Conservation (phyloP, 2,888 invertebrate species). For the Zaprionus obscuricornis region DNA sequence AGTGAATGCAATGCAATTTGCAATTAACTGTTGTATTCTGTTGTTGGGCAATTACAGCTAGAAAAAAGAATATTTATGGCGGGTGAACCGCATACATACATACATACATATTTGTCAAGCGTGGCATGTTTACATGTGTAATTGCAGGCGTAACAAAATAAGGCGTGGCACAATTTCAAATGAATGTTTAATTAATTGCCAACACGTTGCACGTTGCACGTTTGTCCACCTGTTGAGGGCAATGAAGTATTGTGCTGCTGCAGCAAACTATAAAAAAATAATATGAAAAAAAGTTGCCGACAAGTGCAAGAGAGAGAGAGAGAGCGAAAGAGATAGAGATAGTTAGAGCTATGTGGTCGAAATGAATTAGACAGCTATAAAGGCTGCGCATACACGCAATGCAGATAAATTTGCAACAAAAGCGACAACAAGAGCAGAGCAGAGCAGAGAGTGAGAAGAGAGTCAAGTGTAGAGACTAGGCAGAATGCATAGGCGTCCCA, state of each 20-base stretch:
- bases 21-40: constrained; percentile 55
- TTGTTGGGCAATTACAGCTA: constrained; percentile 49
- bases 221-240: constrained; percentile 6
- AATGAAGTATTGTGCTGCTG: no score
- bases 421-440: constrained; percentile 16
- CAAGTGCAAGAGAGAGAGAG: constrained; percentile 27
- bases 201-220: no score
- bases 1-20: constrained; percentile 37
- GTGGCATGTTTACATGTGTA: constrained; percentile 40
- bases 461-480: background rate
- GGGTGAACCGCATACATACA: constrained; percentile 58
- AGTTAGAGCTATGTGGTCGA: constrained; percentile 2
- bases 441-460: background rate
- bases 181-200: constrained; percentile 71
- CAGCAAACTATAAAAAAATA: no score
- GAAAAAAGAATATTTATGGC: constrained; percentile 61
- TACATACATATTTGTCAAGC: no score
- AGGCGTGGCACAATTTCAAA: constrained; percentile 23
- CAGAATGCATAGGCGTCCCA: constrained; percentile 1
- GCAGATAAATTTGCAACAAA: constrained; percentile 27
- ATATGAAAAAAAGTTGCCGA: no score
- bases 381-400: constrained; percentile 13
- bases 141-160: background rate
- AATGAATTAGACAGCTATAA: constrained; percentile 17
- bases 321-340: constrained; percentile 8